phyloP scores from a whole-genome alignment of 1,140 invertebrate genomes.

The Trichonephila inaurata region DNA sequence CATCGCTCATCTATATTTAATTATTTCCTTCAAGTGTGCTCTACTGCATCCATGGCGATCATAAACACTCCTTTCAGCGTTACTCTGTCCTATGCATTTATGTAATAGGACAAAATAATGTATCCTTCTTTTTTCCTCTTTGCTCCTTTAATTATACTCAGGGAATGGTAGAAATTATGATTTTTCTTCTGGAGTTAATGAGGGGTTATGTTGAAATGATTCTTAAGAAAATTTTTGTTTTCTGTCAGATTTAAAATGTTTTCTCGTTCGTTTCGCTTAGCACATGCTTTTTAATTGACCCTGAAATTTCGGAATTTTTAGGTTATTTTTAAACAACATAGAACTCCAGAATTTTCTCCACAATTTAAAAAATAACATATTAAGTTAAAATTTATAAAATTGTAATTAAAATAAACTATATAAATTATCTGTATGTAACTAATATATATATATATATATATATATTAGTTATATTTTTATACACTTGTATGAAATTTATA shows the following conservation, averaged over 20 bases:
- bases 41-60: background rate
- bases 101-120: background rate
- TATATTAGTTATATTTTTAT: too few relatives aligned
- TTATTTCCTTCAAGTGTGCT: constrained; percentile 9
- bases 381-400: too few relatives aligned
- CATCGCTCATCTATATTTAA: constrained; percentile 36
- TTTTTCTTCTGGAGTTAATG: background rate
- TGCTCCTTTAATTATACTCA: background rate
- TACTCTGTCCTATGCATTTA: background rate
- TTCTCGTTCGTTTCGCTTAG: too few relatives aligned
- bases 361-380: too few relatives aligned
- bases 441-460: too few relatives aligned
- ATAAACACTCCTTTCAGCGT: background rate
- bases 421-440: too few relatives aligned
- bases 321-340: too few relatives aligned
- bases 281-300: too few relatives aligned
- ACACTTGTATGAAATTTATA: too few relatives aligned
- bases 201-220: background rate
- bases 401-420: too few relatives aligned
- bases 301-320: too few relatives aligned
- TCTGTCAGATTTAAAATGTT: background rate
- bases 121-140: background rate
- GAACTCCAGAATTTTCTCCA: too few relatives aligned
- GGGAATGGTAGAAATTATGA: background rate
- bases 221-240: background rate